Evolutionary conservation across 1,140 invertebrate genomes (phyloP), one percentile per base, ranked within the genome.

Genomic region (Lamellibrachia luymesi): DNA sequence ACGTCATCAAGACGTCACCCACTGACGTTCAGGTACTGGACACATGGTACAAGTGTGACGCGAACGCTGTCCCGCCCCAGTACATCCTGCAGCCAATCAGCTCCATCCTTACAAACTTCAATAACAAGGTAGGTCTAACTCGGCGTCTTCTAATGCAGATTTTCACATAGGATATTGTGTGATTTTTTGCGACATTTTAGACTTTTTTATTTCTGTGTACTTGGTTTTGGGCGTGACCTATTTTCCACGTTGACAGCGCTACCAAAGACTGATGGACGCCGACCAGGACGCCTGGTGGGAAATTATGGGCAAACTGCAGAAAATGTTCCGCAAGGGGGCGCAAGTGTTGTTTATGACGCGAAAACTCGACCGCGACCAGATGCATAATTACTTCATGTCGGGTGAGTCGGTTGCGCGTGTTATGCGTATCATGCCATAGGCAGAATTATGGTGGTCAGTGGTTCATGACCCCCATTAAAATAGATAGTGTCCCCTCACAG

Each of bases 21-120:
- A 25, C 13, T 27, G 93, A 93, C 91, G 93, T 51, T 8, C 5
- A 50, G n/a, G 5, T 92, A 5, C 52, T 94, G 50, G 91, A 92
- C 52, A 50, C 51, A 8, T 99, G 99, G 99, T 99, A 99, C 96
- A 98, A 98, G 95, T 98, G 99, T 96, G 99, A 99, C 95, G 98
- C 98, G 91, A 99, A 99, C 96, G 98, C 98, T 0, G 99, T 99
- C 2, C 97, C 97, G 1, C 98, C 98, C 0, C 98, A 98, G 2
- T 99, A 98, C 51, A 98, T 99, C 50, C 96, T 99, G 1, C 99
- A 99, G 95, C 99, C 99, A 1, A 99, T 99, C 94, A 99, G 99
- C 7, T 99, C 99, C 1, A 99, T 99, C 95, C 96, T 99, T 7
- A 98, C 99, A 93, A 99, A 99, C 96, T 99, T 99, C 95, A 99